Conservation (phyloP, 2,797 vertebrate genomes). For the Spinus olivaceus region DNA sequence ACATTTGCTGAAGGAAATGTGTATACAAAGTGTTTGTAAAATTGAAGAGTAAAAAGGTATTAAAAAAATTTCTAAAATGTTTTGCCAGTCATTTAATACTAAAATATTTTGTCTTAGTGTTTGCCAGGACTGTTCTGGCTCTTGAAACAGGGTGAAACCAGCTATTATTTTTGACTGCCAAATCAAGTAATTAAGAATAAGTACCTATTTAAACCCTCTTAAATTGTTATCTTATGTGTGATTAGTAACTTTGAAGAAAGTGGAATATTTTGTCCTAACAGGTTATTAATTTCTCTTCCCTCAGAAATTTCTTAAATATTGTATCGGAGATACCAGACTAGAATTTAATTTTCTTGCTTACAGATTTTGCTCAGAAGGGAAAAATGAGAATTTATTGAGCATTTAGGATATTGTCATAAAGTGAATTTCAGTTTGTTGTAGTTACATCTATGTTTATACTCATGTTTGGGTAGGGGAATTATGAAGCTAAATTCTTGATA, state of each 20-base stretch:
- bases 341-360: background rate
- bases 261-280: background rate
- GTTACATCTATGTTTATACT: background rate
- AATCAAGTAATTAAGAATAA: background rate
- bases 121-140: background rate
- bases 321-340: background rate
- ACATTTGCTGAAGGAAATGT: background rate
- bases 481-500: background rate
- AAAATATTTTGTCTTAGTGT: background rate
- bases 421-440: background rate
- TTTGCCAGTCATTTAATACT: background rate
- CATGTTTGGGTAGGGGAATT: background rate
- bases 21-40: background rate
- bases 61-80: background rate
- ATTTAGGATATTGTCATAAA: background rate
- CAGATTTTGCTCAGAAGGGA: background rate
- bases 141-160: background rate
- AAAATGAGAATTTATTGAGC: background rate
- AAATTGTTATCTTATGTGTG: background rate
- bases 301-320: background rate
- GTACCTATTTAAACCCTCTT: background rate
- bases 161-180: background rate
- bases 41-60: background rate
- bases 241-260: background rate
- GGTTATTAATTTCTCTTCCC: background rate